Evolutionary conservation across 2,888 invertebrate species (phyloP), one percentile per base, ranked within the genome.

Genomic region (Limnephilus lunatus): DNA sequence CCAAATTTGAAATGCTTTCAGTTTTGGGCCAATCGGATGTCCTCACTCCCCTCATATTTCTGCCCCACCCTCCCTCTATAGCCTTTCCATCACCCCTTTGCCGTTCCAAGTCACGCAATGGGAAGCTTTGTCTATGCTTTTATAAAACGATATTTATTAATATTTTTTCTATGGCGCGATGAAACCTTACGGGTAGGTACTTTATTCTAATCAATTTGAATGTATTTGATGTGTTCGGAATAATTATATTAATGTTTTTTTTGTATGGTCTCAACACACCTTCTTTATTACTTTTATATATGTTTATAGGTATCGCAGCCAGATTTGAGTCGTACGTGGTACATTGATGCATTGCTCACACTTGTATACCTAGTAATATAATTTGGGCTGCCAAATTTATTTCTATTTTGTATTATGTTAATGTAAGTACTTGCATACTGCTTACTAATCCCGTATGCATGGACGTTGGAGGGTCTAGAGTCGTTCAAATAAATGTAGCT

Each of bases 11-110:
- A 86, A 86, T 48, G 68, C 68, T 68, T 68, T 83, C 44, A 11
- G 44, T 86, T 86, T 86, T 86, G 48, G 44, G 86, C 86, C 86
- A 86, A 86, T 86, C 86, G 86, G 86, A 86, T 86, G 39, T 44
- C 39, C 14, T 44, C n/a, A 30, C 48, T 25, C 83, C 83, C 83
- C 32, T 39, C 83, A 68, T 25, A 68, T 68, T 68, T n/a, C 68
- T n/a, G 68, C 68, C 68, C 68, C 68, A 68, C 68, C 68, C n/a
- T 68, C 68, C 68, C 9, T n/a, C 25, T 7, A 1, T n/a, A 68
- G 25, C 68, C 68, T 68, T n/a, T 68, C 0, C 25, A 68, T 25
- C 68, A 25, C 68, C 83, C 82, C 15, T 35, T 35, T 12, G 11
- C 7, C 83, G 32, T 25, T 25, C 35, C 9, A 19, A 39, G 83